Evolutionary conservation across 2,113 vertebrate species (phyloP), one percentile per base, ranked within the genome.

Genomic region (Gulo gulo): DNA sequence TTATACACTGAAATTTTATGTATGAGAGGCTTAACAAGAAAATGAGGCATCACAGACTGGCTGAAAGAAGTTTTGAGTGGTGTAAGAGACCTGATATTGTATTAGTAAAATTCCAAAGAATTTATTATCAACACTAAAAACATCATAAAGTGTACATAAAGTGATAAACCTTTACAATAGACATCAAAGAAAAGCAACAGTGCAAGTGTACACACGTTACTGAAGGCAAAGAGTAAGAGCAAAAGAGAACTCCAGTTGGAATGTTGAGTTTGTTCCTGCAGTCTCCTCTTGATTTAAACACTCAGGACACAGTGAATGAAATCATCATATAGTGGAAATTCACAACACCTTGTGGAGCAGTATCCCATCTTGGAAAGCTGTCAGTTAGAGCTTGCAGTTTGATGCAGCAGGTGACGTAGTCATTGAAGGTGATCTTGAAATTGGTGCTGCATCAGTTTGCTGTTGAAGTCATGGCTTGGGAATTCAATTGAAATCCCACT

Each of bases 321-420:
- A 34, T 99, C 99, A 94, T 99, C 99, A 71, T 99, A 99, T 99
- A 99, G 0, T 99, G 99, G 98, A 99, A 99, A 63, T 99, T 98
- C 91, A 99, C 99, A 31, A 98, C 97, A 23, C 99, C 99, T 85
- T 98, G 99, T 50, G 99, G 99, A 63, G 94, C 59, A 69, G 98
- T 57, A 21, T 78, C 99, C 92, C 99, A 99, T 98, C 99, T 99
- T 97, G 98, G 98, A 98, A 99, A 99, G 26, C 99, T 98, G 88
- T 99, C 99, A 7, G 55, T 57, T 57, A 99, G 98, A 9, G 98
- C 99, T 18, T 99, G 98, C 69, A 99, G 99, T 98, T 99, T 99
- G 52, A 99, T 98, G 7, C 99, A 99, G 92, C 99, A 99, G 95
- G 99, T 99, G 6, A 99, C 99, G 63, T 99, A 99, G 69, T 99